Evolutionary conservation across 2,888 invertebrate species (phyloP).

Genomic region (Emmelina monodactyla): DNA sequence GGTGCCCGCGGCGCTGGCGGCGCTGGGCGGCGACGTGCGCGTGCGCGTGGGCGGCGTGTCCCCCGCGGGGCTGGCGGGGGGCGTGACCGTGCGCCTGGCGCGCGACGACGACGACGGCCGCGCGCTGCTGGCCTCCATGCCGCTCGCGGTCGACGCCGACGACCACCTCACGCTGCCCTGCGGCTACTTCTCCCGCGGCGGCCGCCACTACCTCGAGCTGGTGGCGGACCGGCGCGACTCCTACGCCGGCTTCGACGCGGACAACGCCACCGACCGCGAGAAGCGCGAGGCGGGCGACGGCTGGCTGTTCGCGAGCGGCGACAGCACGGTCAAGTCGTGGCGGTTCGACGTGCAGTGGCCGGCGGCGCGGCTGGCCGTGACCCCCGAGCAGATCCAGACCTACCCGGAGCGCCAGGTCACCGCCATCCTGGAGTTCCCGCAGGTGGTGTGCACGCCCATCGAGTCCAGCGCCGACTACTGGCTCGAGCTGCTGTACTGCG

Average conservation of each 20-base stretch:
- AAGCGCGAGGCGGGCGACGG: constrained; percentile 34
- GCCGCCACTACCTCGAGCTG: constrained; percentile 60
- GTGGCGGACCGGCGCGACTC: constrained; percentile 40
- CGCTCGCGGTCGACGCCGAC: constrained; percentile 57
- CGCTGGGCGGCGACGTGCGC: constrained; percentile 81
- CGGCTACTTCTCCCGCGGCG: constrained; percentile 77
- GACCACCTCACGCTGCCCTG: constrained; percentile 69
- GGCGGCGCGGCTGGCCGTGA: constrained; percentile 73
- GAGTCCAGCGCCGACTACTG: constrained; percentile 73
- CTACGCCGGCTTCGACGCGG: constrained; percentile 9
- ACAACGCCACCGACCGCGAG: constrained; percentile 13
- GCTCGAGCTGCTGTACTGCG: constrained; percentile 83
- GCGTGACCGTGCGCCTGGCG: constrained; percentile 48
- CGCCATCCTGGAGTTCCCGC: constrained; percentile 78
- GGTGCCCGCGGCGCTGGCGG: constrained; percentile 78
- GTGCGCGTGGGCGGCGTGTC: constrained; percentile 69
- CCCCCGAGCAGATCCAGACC: constrained; percentile 79
- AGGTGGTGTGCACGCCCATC: constrained; percentile 72
- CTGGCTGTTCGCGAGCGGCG: constrained; percentile 44
- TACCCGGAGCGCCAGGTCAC: constrained; percentile 79
- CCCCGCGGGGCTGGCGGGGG: constrained; percentile 27
- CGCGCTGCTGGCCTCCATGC: constrained; percentile 45
- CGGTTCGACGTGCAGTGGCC: constrained; percentile 86
- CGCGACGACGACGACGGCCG: constrained; percentile 57
- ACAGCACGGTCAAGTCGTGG: constrained; percentile 54